Evolutionary conservation across 2,113 vertebrate genomes (phyloP).

Genomic region (Egretta garzetta): DNA sequence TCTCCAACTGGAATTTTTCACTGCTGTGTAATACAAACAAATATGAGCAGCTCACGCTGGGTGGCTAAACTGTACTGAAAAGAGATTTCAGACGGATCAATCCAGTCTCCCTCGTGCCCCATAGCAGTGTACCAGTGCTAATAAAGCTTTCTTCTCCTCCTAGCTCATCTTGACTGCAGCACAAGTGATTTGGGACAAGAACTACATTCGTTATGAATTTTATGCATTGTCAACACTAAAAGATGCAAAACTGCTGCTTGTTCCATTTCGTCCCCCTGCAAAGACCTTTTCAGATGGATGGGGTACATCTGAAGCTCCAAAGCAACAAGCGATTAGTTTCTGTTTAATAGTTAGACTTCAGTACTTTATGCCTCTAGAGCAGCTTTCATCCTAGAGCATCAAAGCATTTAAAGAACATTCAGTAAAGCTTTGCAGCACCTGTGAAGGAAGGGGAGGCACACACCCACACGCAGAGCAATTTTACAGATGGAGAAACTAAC

Average conservation of each 20-base stretch:
- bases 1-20: constrained; percentile 31
- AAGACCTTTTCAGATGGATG: neutral
- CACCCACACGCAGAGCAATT: neutral
- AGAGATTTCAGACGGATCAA: constrained; percentile 13
- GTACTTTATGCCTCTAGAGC: neutral
- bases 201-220: neutral
- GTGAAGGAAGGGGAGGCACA: constrained; percentile 9
- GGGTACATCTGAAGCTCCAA: neutral
- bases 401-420: neutral
- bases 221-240: neutral
- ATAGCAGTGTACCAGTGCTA: neutral
- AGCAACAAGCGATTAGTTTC: neutral
- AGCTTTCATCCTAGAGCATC: neutral
- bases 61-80: constrained; percentile 29
- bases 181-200: neutral
- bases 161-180: neutral
- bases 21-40: constrained; percentile 30
- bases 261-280: neutral
- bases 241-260: neutral
- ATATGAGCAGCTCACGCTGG: neutral
- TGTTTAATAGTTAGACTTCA: neutral
- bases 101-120: neutral
- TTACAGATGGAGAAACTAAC: neutral
- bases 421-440: neutral
- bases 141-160: neutral